Conservation (phyloP, 2,113 vertebrate genomes). For the Vireo altiloquus region DNA sequence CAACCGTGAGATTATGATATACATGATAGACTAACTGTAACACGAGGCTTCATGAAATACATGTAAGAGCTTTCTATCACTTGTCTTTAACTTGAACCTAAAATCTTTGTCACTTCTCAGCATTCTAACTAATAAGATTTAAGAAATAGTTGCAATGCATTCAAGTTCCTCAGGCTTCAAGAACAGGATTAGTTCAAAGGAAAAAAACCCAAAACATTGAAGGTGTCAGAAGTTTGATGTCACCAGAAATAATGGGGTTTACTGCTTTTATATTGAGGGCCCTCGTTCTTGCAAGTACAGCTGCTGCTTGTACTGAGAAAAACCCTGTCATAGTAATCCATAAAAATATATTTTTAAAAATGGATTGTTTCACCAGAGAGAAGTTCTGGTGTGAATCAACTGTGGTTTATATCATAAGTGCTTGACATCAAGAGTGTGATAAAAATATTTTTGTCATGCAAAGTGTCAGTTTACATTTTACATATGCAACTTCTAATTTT, state of each 20-base stretch:
- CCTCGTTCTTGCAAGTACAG: neutral
- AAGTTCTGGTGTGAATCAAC: neutral
- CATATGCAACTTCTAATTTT: constrained; percentile 16
- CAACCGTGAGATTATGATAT: neutral
- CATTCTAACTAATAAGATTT: neutral
- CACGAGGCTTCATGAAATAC: neutral
- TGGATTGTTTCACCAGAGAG: neutral
- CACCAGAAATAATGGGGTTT: neutral
- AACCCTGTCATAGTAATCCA: neutral
- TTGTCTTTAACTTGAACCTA: neutral
- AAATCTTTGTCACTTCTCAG: neutral
- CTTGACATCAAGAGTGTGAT: neutral
- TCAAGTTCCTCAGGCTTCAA: neutral
- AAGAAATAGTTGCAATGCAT: neutral
- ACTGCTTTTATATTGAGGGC: too few species aligned
- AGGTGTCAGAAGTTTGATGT: neutral
- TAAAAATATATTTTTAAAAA: neutral
- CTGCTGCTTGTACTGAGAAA: neutral
- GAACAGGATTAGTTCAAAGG: neutral
- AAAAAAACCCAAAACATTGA: neutral
- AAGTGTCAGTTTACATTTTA: constrained; percentile 12
- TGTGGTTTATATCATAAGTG: neutral
- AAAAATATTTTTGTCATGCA: neutral
- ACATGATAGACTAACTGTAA: neutral
- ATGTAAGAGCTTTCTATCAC: neutral